Percentiles rank a stretch among this genome's conserved stretches.
Evolutionary conservation across 2,113 vertebrate species (phyloP).

Genomic region (Ptilorrhoa leucosticta): DNA sequence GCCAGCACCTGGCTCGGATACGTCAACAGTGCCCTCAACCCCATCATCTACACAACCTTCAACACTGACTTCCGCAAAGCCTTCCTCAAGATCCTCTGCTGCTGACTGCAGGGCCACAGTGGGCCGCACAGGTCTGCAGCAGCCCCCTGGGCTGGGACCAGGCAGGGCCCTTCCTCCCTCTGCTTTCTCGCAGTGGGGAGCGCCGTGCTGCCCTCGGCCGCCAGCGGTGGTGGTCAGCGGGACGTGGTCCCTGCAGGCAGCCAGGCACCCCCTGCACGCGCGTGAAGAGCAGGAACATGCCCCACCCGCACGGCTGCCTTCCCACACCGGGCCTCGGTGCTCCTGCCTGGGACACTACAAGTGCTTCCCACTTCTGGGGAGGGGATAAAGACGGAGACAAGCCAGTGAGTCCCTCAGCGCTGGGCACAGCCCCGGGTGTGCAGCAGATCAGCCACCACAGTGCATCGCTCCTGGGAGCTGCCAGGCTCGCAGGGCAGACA

Average conservation of each 20-base stretch:
- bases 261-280: background rate
- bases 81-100: slow-evolving; percentile 92
- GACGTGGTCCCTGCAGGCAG: rapidly evolving
- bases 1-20: slow-evolving; percentile 94
- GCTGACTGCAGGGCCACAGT: slow-evolving; percentile 36
- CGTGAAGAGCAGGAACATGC: rapidly evolving
- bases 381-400: background rate
- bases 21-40: slow-evolving; percentile 91
- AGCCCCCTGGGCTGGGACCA: background rate
- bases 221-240: rapidly evolving
- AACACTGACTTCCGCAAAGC: slow-evolving; percentile 91
- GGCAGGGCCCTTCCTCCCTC: background rate
- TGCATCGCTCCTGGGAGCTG: rapidly evolving
- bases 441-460: background rate
- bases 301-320: background rate
- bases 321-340: background rate
- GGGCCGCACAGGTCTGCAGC: background rate
- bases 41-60: slow-evolving; percentile 93
- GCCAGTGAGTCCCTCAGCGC: background rate
- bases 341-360: background rate
- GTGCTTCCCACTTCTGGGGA: background rate
- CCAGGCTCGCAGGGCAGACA: rapidly evolving
- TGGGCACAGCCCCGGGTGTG: rapidly evolving
- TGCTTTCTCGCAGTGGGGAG: background rate
- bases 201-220: background rate